These are phyloP conservation scores for Drosophila falleni DNA, from an alignment of 2,888 invertebrate species.

Conservation along the genomic window DNA sequence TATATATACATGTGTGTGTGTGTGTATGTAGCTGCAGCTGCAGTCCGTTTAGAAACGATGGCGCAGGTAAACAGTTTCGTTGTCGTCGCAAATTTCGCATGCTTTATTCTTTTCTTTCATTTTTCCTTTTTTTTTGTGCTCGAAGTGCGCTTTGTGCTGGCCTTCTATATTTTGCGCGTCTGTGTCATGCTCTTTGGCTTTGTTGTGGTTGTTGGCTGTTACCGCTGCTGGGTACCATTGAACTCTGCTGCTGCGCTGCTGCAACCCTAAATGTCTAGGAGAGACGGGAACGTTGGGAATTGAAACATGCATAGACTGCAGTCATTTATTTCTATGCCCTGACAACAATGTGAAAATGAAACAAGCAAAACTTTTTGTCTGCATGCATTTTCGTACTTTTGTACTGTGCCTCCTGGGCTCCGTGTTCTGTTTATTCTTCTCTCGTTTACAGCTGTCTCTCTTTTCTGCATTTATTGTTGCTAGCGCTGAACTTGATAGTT, in stretches of 20 bases:
- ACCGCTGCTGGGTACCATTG: conserved; percentile 70
- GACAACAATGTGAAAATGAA: conserved; percentile 35
- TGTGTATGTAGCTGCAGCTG: conserved; percentile 56
- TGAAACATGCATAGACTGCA: conserved; percentile 50
- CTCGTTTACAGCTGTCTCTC: conserved; percentile 1
- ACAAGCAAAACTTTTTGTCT: conserved; percentile 20
- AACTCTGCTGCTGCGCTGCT: conserved; percentile 60
- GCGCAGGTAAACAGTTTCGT: conserved; percentile 56
- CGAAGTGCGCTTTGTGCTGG: conserved; percentile 59
- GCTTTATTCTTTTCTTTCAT: conserved; percentile 66
- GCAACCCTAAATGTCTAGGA: conserved; percentile 61
- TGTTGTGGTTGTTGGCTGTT: conserved; percentile 52
- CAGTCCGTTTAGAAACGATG: conserved; percentile 56
- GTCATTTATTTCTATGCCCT: conserved; percentile 17
- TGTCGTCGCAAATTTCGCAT: conserved; percentile 57
- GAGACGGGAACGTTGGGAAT: conserved; percentile 59
- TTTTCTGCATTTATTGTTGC: conserved; percentile 5
- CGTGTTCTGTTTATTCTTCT: conserved; percentile 7
- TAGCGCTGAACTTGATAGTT: conserved; percentile 60
- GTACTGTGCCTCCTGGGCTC: conserved; percentile 19
- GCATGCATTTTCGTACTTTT: conserved; percentile 50
- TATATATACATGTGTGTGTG: conserved; percentile 10
- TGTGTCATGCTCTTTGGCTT: conserved; percentile 69
- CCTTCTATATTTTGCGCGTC: conserved; percentile 52
- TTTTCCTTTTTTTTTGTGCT: conserved; percentile 47